Evolutionary conservation across 2,113 vertebrate genomes (phyloP).

Genomic region (Hystrix brachyura): DNA sequence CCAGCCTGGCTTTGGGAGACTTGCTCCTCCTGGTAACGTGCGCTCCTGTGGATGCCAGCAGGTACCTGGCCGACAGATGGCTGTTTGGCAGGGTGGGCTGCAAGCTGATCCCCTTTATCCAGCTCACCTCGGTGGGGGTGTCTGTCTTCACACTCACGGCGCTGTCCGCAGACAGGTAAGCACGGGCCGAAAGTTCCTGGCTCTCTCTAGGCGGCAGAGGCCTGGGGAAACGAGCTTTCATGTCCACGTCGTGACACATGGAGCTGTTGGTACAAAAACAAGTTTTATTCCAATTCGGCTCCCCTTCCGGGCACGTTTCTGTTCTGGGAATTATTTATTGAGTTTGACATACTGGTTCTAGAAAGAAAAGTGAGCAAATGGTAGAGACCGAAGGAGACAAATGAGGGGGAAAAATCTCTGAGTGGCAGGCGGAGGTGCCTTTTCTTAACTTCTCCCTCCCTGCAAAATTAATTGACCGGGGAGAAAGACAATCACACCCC

Average conservation of each 20-base stretch:
- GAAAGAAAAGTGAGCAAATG: slow-evolving; percentile 48
- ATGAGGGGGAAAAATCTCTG: neutral
- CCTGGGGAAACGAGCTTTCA: neutral
- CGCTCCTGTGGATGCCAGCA: slow-evolving; percentile 98
- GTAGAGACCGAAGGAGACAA: neutral
- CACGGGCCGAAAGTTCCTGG: slow-evolving; percentile 1
- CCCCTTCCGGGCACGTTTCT: slow-evolving; percentile 20
- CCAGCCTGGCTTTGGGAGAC: slow-evolving; percentile 96
- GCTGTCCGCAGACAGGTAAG: slow-evolving; percentile 98
- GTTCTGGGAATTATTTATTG: slow-evolving; percentile 24
- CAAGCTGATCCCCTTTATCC: slow-evolving; percentile 98
- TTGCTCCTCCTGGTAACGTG: slow-evolving; percentile 96
- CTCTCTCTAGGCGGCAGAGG: neutral
- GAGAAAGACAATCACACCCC: neutral
- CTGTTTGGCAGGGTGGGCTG: slow-evolving; percentile 96
- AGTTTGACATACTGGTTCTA: slow-evolving; percentile 35
- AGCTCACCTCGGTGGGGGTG: slow-evolving; percentile 98
- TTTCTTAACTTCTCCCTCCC: slow-evolving; percentile 33
- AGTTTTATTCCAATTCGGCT: slow-evolving; percentile 34
- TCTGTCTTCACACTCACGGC: slow-evolving; percentile 99
- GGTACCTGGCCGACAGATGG: slow-evolving; percentile 96
- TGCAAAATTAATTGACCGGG: slow-evolving; percentile 50
- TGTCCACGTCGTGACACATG: neutral
- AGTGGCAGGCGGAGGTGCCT: neutral
- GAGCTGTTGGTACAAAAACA: neutral